A percentile compares a stretch with the other conserved stretches of the same genome.
phyloP scores from a whole-genome alignment of 2,113 vertebrate species.

The Falcunculus frontatus region DNA sequence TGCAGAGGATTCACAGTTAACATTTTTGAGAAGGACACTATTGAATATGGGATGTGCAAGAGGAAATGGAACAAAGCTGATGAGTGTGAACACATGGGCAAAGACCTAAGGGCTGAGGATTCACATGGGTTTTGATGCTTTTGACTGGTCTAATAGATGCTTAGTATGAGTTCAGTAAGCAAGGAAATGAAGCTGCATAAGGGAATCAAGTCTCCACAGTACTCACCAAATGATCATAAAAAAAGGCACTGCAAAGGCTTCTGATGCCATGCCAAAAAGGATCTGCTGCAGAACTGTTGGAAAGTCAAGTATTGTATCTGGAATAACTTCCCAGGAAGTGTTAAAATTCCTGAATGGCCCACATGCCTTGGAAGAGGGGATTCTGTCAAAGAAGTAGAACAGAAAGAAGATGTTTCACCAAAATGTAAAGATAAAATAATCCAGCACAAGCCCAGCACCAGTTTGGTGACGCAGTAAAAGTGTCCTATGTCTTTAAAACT shows the following conservation, averaged over 20 bases:
- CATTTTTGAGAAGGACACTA: background rate
- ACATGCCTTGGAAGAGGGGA: constrained; percentile 86
- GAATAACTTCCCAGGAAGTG: constrained; percentile 84
- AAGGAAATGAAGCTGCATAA: background rate
- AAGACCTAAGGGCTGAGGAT: background rate
- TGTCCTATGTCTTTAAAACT: background rate
- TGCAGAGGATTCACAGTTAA: background rate
- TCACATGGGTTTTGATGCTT: background rate
- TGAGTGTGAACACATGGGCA: background rate
- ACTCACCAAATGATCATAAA: constrained; percentile 90
- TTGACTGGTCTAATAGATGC: background rate
- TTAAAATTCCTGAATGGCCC: constrained; percentile 86
- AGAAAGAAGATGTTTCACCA: background rate
- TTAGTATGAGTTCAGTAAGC: background rate
- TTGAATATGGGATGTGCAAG: background rate
- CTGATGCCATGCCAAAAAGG: constrained; percentile 78
- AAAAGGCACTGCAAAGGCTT: constrained; percentile 89
- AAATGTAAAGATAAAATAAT: background rate
- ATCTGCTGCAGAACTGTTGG: constrained; percentile 62
- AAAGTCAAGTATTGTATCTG: constrained; percentile 64
- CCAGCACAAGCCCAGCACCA: background rate
- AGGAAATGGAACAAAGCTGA: background rate
- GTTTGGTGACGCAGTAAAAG: background rate
- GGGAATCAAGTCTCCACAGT: background rate
- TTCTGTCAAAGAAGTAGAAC: constrained; percentile 66